Evolutionary conservation across 1,140 invertebrate species (phyloP).

Genomic region (Penaeus chinensis): DNA sequence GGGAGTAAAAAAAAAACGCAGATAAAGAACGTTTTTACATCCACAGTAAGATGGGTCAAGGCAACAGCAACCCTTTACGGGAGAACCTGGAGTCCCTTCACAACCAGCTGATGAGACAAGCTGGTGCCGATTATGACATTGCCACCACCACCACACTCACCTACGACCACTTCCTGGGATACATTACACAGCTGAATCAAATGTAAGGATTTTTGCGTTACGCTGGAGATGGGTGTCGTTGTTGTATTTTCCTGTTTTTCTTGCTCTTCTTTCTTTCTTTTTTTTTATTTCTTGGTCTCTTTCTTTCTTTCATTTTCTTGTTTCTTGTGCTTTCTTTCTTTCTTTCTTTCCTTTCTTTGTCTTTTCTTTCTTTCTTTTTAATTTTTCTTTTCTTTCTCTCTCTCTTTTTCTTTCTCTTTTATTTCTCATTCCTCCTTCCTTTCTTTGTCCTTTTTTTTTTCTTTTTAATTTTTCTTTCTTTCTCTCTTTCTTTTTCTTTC

Average conservation of each 20-base stretch:
- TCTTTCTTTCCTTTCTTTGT: too few relatives aligned
- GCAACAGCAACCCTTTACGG: conserved; percentile 46
- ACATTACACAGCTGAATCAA: conserved; percentile 62
- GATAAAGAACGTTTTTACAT: background rate
- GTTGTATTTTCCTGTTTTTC: background rate
- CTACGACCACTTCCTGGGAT: conserved; percentile 60
- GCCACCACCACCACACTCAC: conserved; percentile 62
- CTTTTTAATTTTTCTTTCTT: too few relatives aligned
- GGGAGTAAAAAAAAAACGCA: background rate
- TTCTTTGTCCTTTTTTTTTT: too few relatives aligned
- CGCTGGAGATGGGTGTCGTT: too few relatives aligned
- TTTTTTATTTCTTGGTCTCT: background rate
- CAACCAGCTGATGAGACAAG: conserved; percentile 63
- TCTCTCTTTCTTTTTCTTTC: too few relatives aligned
- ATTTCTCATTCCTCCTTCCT: too few relatives aligned
- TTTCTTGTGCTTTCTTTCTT: background rate
- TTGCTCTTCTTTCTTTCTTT: background rate
- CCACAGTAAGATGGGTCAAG: conserved; percentile 44
- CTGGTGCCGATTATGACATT: conserved; percentile 63
- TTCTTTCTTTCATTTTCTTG: background rate
- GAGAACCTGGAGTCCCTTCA: conserved; percentile 61
- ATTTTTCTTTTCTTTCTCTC: too few relatives aligned
- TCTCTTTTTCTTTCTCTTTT: too few relatives aligned
- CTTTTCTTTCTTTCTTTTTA: too few relatives aligned
- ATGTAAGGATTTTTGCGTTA: conserved; percentile 42